Evolutionary conservation across 2,113 vertebrate genomes (phyloP), one percentile per base, ranked within the genome.

Genomic region (Alethe diademata): DNA sequence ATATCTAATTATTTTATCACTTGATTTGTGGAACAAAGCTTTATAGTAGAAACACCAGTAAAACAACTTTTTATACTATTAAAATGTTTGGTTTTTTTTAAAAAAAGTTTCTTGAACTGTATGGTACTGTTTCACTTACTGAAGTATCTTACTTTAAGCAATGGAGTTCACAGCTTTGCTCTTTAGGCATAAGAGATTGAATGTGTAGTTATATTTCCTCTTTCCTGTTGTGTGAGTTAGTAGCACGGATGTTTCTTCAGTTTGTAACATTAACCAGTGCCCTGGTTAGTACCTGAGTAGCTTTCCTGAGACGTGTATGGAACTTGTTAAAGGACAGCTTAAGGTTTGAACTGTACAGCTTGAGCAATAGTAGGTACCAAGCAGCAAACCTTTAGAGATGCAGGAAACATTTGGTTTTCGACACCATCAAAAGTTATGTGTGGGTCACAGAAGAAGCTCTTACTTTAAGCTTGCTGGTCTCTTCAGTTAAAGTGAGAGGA

Each of bases 11-110:
- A 92, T 97, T 93, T 95, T 97, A 96, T 94, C 90, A 91, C 92
- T 95, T 83, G 92, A 95, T 97, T 91, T 97, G 95, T 97, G 96
- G 96, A 97, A 94, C 93, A 96, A 96, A 96, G 96, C 94, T 97
- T 97, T 97, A 95, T 95, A 96, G 93, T 97, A 97, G 96, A 97
- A 97, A 98, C 95, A 97, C 96, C 97, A 95, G 97, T 96, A 94
- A 97, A 90, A 97, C 97, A 96, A 96, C 92, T 97, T 97, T 97
- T 97, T 96, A 97, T 97, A 97, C 96, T 95, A 96, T 96, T 95
- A 93, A 96, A 96, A 96, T 85, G 92, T 96, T 96, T 95, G 95
- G 1, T 13, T 85, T 95, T 96, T 51, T 14, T 85, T 36, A 60
- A 65, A 73, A 58, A 93, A 62, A 92, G 75, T 91, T 95, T 97